Evolutionary conservation across 2,888 invertebrate species (phyloP).

Genomic region (Netelia virgata): DNA sequence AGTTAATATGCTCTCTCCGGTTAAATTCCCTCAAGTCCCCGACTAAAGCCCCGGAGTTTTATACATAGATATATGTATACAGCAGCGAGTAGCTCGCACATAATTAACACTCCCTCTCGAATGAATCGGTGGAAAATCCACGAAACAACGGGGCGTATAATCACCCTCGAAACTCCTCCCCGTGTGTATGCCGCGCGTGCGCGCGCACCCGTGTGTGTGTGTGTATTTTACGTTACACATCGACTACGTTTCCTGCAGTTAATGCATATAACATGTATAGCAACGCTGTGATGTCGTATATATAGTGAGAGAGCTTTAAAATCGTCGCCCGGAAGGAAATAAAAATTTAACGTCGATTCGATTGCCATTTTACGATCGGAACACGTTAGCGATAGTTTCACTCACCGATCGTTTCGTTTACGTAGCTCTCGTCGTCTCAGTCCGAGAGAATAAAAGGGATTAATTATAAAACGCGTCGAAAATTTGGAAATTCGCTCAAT

Average conservation of each 20-base stretch:
- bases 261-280: constrained; percentile 22
- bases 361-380: constrained; percentile 63
- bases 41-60: constrained; percentile 20
- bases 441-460: constrained; percentile 8
- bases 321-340: constrained; percentile 60
- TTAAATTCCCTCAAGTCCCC: constrained; percentile 38
- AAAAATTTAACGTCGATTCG: constrained; percentile 66
- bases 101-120: constrained; percentile 59
- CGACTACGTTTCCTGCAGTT: constrained; percentile 18
- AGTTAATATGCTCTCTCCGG: constrained; percentile 36
- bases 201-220: not conserved
- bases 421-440: not conserved
- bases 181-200: not conserved
- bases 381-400: constrained; percentile 50
- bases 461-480: not conserved
- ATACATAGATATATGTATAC: constrained; percentile 6
- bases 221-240: constrained; percentile 14
- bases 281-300: not conserved
- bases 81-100: constrained; percentile 25
- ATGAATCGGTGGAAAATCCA: constrained; percentile 59
- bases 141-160: constrained; percentile 63
- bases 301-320: constrained; percentile 30
- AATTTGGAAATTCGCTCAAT: not conserved
- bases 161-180: constrained; percentile 50
- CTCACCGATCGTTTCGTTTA: constrained; percentile 47